Percentiles rank a stretch among this genome's conserved stretches.
Evolutionary conservation across 1,140 invertebrate species (phyloP).

Genomic region (Zaprionus gabonicus): DNA sequence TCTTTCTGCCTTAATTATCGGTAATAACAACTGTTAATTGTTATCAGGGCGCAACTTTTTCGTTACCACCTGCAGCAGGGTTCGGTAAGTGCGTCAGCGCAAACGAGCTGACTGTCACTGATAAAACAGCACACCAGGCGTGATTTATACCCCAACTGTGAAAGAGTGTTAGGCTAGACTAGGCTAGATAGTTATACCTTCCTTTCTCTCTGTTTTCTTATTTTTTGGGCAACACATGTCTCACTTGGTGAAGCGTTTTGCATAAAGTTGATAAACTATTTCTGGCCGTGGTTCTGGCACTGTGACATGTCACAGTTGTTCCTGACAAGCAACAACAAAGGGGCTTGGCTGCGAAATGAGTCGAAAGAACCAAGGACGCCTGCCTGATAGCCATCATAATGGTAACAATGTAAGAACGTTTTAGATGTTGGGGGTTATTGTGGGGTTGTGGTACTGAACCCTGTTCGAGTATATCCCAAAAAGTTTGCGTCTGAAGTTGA

Average conservation of each 20-base stretch:
- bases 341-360: constrained; percentile 59
- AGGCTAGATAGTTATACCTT: background rate
- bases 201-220: background rate
- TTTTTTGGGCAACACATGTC: constrained; percentile 26
- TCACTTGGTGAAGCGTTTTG: constrained; percentile 28
- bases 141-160: constrained; percentile 47
- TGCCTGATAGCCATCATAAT: constrained; percentile 69
- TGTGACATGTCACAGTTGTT: constrained; percentile 67
- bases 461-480: constrained; percentile 1
- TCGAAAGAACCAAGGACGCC: constrained; percentile 32
- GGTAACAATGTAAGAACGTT: background rate
- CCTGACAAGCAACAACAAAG: constrained; percentile 71
- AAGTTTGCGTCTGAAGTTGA: constrained; percentile 17
- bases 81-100: constrained; percentile 61
- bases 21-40: constrained; percentile 70
- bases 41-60: constrained; percentile 56
- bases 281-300: constrained; percentile 45
- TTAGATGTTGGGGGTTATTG: background rate
- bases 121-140: constrained; percentile 38
- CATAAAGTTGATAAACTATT: constrained; percentile 65
- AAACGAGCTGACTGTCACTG: constrained; percentile 41
- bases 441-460: too few species aligned
- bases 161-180: background rate
- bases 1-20: constrained; percentile 59
- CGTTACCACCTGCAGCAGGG: constrained; percentile 26